Evolutionary conservation across 2,797 vertebrate genomes (phyloP), one percentile per base, ranked within the genome.

Genomic region (Falco concolor): DNA sequence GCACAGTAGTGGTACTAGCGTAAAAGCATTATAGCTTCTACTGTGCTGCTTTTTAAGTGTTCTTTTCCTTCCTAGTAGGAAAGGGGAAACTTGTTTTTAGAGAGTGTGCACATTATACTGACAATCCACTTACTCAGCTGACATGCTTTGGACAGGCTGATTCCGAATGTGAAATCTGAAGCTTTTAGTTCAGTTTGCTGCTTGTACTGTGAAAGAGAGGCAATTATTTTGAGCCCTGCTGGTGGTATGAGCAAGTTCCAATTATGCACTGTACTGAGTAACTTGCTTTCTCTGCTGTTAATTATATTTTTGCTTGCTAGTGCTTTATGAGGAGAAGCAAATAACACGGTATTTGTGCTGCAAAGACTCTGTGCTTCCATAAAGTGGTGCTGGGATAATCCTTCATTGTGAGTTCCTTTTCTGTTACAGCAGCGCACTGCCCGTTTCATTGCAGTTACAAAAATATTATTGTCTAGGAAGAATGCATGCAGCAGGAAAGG

Each of bases 281-380:
- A 97, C 96, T 96, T 97, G 90, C 84, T 97, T 96, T 96, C 94
- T 89, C 77, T 91, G 57, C 89, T 80, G 87, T 95, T 97, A 97
- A 97, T 97, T 98, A 93, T 96, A 94, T 96, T 97, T 97, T 95
- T 97, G 64, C 88, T 96, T 90, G 63, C 84, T 89, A 56, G 83
- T 88, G 32, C 79, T 95, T 97, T 93, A 28, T 5, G 9, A 80
- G 81, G 52, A 74, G 90, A 94, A 80, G 94, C 44, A 77, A 95
- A 95, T 93, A 96, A 87, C 82, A 49, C 82, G 38, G 80, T 78
- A 80, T 92, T 96, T 87, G 76, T 75, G 44, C 63, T 91, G 80
- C 65, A 89, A 52, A 86, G 95, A 56, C 84, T 78, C 70, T 11
- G 6, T 49, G 59, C 84, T 85, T 93, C 53, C 53, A 6, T 92